Conservation (phyloP, 2,888 invertebrate species). For the Xanthorhoe spadicearia region DNA sequence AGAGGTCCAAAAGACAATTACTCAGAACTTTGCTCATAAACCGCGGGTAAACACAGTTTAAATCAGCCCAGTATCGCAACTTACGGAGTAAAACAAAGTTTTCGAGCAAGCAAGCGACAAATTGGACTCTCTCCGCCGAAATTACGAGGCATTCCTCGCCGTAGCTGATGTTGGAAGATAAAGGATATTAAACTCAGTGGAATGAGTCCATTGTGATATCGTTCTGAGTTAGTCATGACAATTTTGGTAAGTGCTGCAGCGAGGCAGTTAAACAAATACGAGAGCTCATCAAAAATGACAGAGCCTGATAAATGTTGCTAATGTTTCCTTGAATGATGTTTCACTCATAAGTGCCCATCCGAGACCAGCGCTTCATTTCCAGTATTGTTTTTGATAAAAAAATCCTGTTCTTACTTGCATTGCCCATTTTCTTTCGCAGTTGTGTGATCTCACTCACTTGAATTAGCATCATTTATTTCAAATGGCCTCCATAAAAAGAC, state of each 20-base stretch:
- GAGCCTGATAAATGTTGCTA: not conserved
- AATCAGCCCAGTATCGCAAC: slow-evolving; percentile 49
- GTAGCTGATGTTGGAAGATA: slow-evolving; percentile 20
- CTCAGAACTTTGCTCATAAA: slow-evolving; percentile 59
- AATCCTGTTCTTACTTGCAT: not conserved
- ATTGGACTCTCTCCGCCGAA: slow-evolving; percentile 31
- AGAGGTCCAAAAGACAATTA: slow-evolving; percentile 49
- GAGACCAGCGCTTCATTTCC: not conserved
- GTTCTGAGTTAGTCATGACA: slow-evolving; percentile 11
- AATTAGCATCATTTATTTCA: not conserved
- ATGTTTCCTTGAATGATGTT: not conserved
- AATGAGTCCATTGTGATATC: slow-evolving; percentile 23
- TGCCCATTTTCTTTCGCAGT: not conserved
- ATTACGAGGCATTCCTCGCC: slow-evolving; percentile 24
- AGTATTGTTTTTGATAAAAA: not conserved
- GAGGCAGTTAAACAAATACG: slow-evolving; percentile 6
- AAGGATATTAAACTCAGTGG: slow-evolving; percentile 17
- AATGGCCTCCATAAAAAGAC: not conserved
- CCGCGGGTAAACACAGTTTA: slow-evolving; percentile 55
- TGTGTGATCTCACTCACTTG: not conserved
- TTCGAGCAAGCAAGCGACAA: slow-evolving; percentile 39
- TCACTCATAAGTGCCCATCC: not conserved
- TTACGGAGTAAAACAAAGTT: slow-evolving; percentile 45
- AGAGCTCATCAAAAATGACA: slow-evolving; percentile 5
- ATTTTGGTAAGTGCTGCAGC: slow-evolving; percentile 14